Evolutionary conservation across 37 sponge, comb jelly and placozoan species (phyloP), one percentile per base, ranked within the genome.

Genomic region (Trichoplax adhaerens): DNA sequence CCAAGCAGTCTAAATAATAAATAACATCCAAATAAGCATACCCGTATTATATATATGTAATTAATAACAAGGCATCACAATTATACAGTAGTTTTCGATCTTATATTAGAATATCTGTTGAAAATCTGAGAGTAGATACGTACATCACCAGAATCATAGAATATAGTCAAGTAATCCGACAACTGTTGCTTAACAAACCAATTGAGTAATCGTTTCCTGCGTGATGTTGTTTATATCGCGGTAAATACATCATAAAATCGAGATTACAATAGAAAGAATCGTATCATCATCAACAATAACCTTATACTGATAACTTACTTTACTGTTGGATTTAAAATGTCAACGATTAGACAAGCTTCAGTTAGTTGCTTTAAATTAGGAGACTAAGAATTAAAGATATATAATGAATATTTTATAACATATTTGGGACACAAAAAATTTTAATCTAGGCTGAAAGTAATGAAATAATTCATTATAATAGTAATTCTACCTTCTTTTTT

Each of bases 151-250:
- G 62, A 10, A 56, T 91, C 93, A 62, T 92, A 78, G 67, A 87
- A 98, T 72, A 83, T 72, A 57, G 84, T 78, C 56, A 86, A 83
- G 68, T 98, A 98, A 66, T 98, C 93, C 50, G 90, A 79, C 50
- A 98, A 72, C 77, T 92, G 93, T 3, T 89, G 85, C 47, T 87
- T 77, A 5, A 98, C 79, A 71, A 90, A 98, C 93, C 93, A 92
- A 29, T 73, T 55, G 46, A 92, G 75, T 10, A 98, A 53, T 62
- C 85, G 84, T 48, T 98, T 81, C 72, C 93, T 98, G 57, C 5
- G 72, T 29, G 29, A 29, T 29, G 29, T 29, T 29, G 29, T 29
- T 29, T 29, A 29, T 46, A 50, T 3, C 2, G 55, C 70, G n/a
- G 3, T 1, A 72, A 72, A 8, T 5, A 1, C 71, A 69, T 5